Base-by-base conservation (phyloP, 2,797 vertebrate genomes). In the Alfaro cultratus region DNA sequence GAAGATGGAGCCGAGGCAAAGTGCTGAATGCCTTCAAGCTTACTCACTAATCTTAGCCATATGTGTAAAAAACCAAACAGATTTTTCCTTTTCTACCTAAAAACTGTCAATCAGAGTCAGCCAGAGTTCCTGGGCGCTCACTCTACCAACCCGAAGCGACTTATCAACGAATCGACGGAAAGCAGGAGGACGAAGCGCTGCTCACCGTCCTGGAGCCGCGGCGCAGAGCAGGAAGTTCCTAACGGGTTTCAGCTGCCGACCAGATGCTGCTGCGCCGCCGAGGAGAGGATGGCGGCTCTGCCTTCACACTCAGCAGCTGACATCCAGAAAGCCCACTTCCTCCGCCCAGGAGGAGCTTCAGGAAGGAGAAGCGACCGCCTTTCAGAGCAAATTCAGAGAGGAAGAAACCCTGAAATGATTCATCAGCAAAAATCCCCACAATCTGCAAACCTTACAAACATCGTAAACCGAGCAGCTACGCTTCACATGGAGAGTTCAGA, bases 231-330 rank as follows among this genome's bases (percentile, higher is more conserved):
- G 95, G 95, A 95, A 95, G 94, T 94, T 95, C 92, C 83, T 96
- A 96, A 96, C 95, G 90, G 95, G 95, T 96, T 95, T 95, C 96
- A 96, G 96, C 95, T 96, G 96, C 94, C 93, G 88, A 83, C 94
- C 95, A 96, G 95, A 96, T 96, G 95, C 86, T 87, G 90, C 86
- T 91, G 83, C 87, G 80, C 91, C 91, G 86, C 91, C 41, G 26
- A 88, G 88, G 85, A 89, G 92, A 51, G 94, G 86, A 90, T 92
- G 91, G 92, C 89, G 91, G 87, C 79, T 92, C 89, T 82, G 91
- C 88, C 86, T 80, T 71, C 91, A 93, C 92, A 94, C 91, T 91
- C 78, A 90, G 93, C 92, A 93, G 92, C 91, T 93, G 88, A 91
- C 93, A 87, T 93, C 91, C 87, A 92, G 91, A 93, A 5, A 29